phyloP scores from a whole-genome alignment of 2,113 vertebrate species.

The Gadus macrocephalus region DNA sequence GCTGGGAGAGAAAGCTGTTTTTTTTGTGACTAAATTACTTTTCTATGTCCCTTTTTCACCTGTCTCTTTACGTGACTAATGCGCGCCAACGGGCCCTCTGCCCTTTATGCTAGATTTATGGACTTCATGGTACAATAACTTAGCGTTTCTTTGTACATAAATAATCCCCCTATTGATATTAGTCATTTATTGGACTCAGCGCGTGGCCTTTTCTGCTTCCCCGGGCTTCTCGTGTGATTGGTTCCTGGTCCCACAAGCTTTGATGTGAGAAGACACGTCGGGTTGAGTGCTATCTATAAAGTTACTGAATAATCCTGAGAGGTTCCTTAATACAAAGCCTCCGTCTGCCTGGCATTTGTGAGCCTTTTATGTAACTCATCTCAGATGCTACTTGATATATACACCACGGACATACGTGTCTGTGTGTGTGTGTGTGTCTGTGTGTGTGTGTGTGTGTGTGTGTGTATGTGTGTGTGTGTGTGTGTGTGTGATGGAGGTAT shows the following conservation, averaged over 20 bases:
- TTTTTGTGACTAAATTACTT: conserved; percentile 17
- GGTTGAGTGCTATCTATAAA: conserved; percentile 16
- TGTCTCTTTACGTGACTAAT: conserved; percentile 64
- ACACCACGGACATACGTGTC: neutral
- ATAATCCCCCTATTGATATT: conserved; percentile 61
- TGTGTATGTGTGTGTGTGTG: too few relatives aligned
- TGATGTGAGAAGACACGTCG: conserved; percentile 3
- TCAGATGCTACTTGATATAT: neutral
- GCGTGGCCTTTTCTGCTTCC: conserved; percentile 40
- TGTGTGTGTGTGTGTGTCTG: neutral
- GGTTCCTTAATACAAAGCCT: neutral
- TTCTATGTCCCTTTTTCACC: conserved; percentile 30
- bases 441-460: too few relatives aligned
- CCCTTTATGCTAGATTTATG: conserved; percentile 73
- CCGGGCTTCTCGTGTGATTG: conserved; percentile 47
- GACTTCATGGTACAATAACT: conserved; percentile 64
- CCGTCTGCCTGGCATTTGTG: too few relatives aligned
- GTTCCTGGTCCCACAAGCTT: conserved; percentile 24
- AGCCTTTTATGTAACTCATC: neutral
- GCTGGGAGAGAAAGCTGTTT: conserved; percentile 27
- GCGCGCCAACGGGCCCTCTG: conserved; percentile 52
- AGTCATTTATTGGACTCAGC: conserved; percentile 56
- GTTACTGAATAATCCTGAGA: neutral
- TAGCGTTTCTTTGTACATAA: conserved; percentile 54
- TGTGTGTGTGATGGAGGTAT: too few relatives aligned